phyloP scores from a whole-genome alignment of 2,888 invertebrate genomes.

The Mimas tiliae region DNA sequence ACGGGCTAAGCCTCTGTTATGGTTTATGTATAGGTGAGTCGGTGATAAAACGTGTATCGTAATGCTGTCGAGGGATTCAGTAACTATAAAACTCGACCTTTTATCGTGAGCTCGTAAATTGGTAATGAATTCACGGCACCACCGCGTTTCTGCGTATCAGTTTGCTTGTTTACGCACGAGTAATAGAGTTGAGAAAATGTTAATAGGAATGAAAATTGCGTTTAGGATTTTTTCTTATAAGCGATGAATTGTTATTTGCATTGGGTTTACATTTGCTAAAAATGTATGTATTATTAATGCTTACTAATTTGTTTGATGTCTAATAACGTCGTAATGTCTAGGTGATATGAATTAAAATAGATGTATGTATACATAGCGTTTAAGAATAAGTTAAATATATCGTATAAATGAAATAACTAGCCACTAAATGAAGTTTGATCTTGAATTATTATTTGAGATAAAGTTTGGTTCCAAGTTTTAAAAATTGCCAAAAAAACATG shows the following conservation, averaged over 20 bases:
- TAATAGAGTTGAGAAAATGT: neutral
- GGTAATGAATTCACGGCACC: conserved; percentile 22
- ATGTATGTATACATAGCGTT: too few species aligned
- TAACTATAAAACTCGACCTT: conserved; percentile 48
- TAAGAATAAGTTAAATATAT: too few species aligned
- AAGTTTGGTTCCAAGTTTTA: too few species aligned
- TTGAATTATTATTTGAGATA: too few species aligned
- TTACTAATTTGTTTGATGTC: neutral
- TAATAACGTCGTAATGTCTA: neutral
- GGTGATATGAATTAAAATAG: too few species aligned
- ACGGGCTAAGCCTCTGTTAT: conserved; percentile 13
- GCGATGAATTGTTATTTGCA: neutral
- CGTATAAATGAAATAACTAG: too few species aligned
- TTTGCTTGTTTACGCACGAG: conserved; percentile 2
- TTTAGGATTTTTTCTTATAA: neutral
- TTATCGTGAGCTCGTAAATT: conserved; percentile 32
- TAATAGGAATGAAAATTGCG: conserved; percentile 1
- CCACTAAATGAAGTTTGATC: too few species aligned
- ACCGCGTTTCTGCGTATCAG: neutral
- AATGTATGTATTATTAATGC: neutral
- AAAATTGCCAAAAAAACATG: too few species aligned
- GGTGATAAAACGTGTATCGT: conserved; percentile 59
- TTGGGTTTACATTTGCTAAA: neutral
- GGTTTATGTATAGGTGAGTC: conserved; percentile 40
- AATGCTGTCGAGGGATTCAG: conserved; percentile 36